Evolutionary conservation across 1,140 invertebrate genomes (phyloP).

Genomic region (Helicoverpa armigera): DNA sequence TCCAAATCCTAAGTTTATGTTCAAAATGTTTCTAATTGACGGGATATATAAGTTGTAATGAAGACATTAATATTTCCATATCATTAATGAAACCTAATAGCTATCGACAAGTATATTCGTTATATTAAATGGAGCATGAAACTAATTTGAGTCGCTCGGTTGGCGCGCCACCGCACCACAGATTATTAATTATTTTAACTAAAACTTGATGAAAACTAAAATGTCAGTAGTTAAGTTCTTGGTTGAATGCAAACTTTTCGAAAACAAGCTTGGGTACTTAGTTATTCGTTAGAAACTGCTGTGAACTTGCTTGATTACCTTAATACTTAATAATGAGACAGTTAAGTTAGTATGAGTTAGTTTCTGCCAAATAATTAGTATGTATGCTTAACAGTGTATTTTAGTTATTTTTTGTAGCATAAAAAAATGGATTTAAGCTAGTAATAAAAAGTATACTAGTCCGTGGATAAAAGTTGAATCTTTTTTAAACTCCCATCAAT

Average conservation of each 20-base stretch:
- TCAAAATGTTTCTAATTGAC: slow-evolving; percentile 15
- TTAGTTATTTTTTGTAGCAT: too few species aligned
- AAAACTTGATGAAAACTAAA: not conserved
- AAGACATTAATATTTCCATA: slow-evolving; percentile 28
- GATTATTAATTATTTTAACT: slow-evolving; percentile 36
- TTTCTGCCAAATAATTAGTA: too few species aligned
- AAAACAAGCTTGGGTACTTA: not conserved
- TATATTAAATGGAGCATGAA: slow-evolving; percentile 45
- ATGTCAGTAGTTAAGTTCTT: not conserved
- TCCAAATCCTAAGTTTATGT: slow-evolving; percentile 12
- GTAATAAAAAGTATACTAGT: too few species aligned
- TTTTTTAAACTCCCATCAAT: slow-evolving; percentile 1
- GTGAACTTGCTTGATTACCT: too few species aligned
- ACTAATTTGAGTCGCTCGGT: slow-evolving; percentile 23
- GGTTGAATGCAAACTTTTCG: too few species aligned
- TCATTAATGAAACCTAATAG: slow-evolving; percentile 41
- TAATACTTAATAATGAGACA: too few species aligned
- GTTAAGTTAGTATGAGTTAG: too few species aligned
- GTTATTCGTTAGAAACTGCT: too few species aligned
- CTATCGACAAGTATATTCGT: slow-evolving; percentile 39
- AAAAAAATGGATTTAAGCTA: too few species aligned
- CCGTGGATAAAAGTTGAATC: not conserved
- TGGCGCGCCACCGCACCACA: not conserved
- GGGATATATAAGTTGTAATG: slow-evolving; percentile 12
- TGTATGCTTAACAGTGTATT: too few species aligned